Evolutionary conservation across 2,113 vertebrate genomes (phyloP), one percentile per base, ranked within the genome.

Genomic region (Perca flavescens): DNA sequence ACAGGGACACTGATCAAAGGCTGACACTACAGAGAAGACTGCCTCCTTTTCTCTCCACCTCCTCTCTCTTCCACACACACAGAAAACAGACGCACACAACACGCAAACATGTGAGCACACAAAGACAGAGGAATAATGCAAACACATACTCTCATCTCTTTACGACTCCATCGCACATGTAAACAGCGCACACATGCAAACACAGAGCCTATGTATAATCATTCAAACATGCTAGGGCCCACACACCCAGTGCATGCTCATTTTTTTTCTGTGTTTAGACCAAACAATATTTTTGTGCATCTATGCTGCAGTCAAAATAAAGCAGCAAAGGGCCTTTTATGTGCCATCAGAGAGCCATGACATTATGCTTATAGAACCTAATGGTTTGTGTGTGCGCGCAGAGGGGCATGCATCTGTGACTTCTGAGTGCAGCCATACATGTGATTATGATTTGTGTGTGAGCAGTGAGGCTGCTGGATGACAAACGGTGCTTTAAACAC

Each of bases 21-120:
- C 84, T 83, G 90, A 84, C 84, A 89, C 86, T 81, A 93, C 85
- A 92, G 86, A 92, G 86, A 88, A 88, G 79, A 87, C 80, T 83
- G 71, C 79, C 79, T 90, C 90, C 83, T 73, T 67, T 83, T 77
- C 84, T 73, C 77, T 74, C 68, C 66, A 21, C 73, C 67, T 67
- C 74, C 62, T 88, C 81, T 75, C 68, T 81, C 47, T 52, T 53
- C 70, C 62, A 49, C 64, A 58, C 53, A 66, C 80, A 71, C n/a
- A 36, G 62, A 43, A 79, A 25, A 74, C 56, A 72, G 21, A 80
- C 12, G 22, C 62, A 65, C 77, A 77, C 40, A 40, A 64, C 65
- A 77, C 63, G 0, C 22, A 79, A 10, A 34, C 19, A 74, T 49
- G 25, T 28, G 69, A 56, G n/a, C 63, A 6, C 7, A 65, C 43